These are phyloP conservation scores for Leptothorax acervorum DNA, from an alignment of 2,888 invertebrate species.

Conservation along the genomic window DNA sequence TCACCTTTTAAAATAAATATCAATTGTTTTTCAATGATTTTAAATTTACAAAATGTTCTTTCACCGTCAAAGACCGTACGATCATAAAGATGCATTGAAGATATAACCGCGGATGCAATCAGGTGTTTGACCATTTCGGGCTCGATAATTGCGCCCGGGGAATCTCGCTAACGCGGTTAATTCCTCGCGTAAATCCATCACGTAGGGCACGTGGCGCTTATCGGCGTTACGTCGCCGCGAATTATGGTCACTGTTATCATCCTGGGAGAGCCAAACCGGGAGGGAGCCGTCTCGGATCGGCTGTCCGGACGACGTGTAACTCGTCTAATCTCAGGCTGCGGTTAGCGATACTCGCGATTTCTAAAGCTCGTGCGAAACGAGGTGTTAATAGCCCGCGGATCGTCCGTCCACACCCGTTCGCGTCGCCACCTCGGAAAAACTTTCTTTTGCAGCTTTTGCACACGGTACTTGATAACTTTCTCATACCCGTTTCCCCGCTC, in stretches of 20 bases:
- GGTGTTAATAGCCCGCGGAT: conserved; percentile 7
- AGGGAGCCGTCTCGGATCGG: conserved; percentile 21
- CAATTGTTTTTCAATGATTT: neutral
- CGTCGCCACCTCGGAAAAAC: conserved; percentile 35
- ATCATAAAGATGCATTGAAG: conserved; percentile 18
- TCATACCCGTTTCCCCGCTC: conserved; percentile 56
- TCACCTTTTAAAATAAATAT: neutral
- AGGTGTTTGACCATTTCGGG: conserved; percentile 45
- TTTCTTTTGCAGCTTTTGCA: conserved; percentile 49
- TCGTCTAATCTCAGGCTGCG: conserved; percentile 31
- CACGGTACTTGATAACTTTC: conserved; percentile 50
- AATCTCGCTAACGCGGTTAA: conserved; percentile 55
- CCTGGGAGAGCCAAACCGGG: conserved; percentile 3
- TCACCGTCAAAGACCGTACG: neutral
- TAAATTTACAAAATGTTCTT: neutral
- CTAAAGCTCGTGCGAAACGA: conserved; percentile 48
- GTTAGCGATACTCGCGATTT: conserved; percentile 53
- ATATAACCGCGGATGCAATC: conserved; percentile 20
- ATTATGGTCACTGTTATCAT: conserved; percentile 50
- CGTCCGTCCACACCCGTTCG: neutral
- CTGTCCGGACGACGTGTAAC: conserved; percentile 6
- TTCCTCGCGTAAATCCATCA: conserved; percentile 54
- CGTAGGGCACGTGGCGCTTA: conserved; percentile 49
- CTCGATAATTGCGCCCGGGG: conserved; percentile 47
- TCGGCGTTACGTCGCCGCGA: conserved; percentile 51